Conservation (phyloP, 2,888 invertebrate genomes). For the Glyphotaelius pellucidus region DNA sequence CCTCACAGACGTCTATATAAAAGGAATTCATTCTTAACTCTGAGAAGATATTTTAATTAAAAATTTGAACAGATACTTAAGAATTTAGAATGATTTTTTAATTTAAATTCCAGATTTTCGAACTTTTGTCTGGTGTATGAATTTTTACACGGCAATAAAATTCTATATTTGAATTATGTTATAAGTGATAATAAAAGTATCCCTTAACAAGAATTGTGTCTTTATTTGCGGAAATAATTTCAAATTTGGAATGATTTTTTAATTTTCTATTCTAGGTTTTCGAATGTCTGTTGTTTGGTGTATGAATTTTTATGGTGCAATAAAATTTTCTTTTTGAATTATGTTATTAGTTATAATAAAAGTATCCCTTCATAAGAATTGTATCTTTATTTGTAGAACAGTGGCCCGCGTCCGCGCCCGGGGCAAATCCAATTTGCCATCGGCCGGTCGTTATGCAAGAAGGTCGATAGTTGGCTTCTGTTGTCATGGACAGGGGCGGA, state of each 20-base stretch:
- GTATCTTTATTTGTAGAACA: neutral
- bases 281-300: neutral
- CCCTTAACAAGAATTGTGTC: neutral
- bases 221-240: neutral
- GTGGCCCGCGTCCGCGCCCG: neutral
- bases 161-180: neutral
- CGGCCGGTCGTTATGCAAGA: slow-evolving; percentile 60
- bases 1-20: neutral
- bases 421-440: slow-evolving; percentile 63
- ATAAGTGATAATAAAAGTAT: neutral
- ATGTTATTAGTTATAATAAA: neutral
- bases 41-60: neutral
- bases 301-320: neutral
- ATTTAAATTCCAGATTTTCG: neutral
- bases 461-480: slow-evolving; percentile 55
- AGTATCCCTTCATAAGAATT: neutral
- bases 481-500: slow-evolving; percentile 15
- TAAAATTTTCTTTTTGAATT: neutral
- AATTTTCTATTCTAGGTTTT: too few species aligned
- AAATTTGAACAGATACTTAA: neutral
- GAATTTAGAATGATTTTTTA: neutral
- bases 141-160: neutral
- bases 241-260: too few species aligned
- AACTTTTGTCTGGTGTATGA: neutral
- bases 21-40: neutral